Percentiles rank a stretch among this genome's conserved stretches.
These are phyloP conservation scores for Spodoptera litura DNA, from an alignment of 1,140 invertebrate genomes.

Conservation along the genomic window DNA sequence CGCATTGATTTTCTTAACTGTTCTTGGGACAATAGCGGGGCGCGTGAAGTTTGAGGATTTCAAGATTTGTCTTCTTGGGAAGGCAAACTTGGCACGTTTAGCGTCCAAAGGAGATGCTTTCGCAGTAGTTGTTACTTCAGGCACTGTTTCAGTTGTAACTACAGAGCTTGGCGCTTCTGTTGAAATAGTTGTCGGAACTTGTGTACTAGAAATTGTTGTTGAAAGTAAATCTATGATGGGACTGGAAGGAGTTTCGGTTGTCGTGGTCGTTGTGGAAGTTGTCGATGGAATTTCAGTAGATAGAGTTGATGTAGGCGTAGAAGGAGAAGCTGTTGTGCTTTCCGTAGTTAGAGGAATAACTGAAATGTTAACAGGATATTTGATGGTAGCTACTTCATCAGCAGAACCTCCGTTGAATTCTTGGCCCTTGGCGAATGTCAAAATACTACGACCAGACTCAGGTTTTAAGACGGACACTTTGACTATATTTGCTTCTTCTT, in stretches of 20 bases:
- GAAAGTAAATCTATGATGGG: slow-evolving; percentile 69
- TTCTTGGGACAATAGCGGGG: slow-evolving; percentile 56
- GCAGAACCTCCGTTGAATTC: slow-evolving; percentile 73
- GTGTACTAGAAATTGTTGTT: slow-evolving; percentile 54
- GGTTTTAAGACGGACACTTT: slow-evolving; percentile 74
- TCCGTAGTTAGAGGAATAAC: slow-evolving; percentile 61
- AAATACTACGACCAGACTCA: slow-evolving; percentile 67
- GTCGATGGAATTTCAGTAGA: not conserved
- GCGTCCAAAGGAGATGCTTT: slow-evolving; percentile 72
- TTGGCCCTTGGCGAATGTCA: slow-evolving; percentile 77
- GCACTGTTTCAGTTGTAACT: slow-evolving; percentile 64
- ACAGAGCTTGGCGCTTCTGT: slow-evolving; percentile 43
- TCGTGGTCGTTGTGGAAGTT: not conserved
- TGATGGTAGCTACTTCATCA: slow-evolving; percentile 60
- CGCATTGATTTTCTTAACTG: slow-evolving; percentile 65
- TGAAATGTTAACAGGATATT: slow-evolving; percentile 73
- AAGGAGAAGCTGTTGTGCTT: slow-evolving; percentile 45
- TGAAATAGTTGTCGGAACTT: slow-evolving; percentile 54
- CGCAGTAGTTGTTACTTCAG: slow-evolving; percentile 69
- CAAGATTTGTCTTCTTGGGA: slow-evolving; percentile 73
- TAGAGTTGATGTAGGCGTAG: not conserved
- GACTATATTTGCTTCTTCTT: slow-evolving; percentile 72
- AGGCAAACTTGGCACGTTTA: slow-evolving; percentile 79
- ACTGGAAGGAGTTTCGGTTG: slow-evolving; percentile 28
- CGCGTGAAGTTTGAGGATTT: slow-evolving; percentile 72